A percentile compares a stretch with the other conserved stretches of the same genome.
Conservation (phyloP, 2,113 vertebrate genomes). For the Pithys albifrons region DNA sequence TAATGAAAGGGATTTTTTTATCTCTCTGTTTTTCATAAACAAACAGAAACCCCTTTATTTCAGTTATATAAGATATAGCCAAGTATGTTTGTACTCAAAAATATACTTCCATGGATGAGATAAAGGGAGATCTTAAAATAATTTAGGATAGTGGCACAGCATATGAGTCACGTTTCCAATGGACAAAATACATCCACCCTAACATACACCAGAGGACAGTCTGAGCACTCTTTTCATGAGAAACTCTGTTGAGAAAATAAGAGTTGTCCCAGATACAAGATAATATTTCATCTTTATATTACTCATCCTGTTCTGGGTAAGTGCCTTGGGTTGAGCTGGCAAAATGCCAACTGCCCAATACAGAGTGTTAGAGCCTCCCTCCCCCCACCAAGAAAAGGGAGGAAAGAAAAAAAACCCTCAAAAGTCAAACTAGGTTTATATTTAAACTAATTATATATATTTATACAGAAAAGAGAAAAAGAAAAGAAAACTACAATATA, state of each 20-base stretch:
- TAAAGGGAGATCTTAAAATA: not conserved
- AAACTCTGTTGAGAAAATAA: not conserved
- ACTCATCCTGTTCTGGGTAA: not conserved
- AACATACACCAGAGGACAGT: not conserved
- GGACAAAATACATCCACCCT: not conserved
- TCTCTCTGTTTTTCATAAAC: not conserved
- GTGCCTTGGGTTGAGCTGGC: too few species aligned
- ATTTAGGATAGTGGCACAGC: not conserved
- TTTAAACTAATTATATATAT: too few species aligned
- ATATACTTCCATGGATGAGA: not conserved
- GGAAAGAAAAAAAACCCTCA: too few species aligned
- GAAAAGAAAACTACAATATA: too few species aligned
- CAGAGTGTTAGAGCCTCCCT: too few species aligned
- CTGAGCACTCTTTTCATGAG: not conserved
- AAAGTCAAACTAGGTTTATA: too few species aligned
- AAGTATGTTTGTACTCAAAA: not conserved
- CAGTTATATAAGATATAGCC: not conserved
- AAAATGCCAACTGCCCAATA: too few species aligned
- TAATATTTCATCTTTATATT: not conserved
- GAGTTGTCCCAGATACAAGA: not conserved
- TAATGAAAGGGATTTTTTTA: not conserved
- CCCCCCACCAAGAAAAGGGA: too few species aligned
- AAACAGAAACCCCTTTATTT: not conserved
- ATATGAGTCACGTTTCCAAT: not conserved
- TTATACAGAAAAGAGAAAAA: too few species aligned